Base-by-base conservation (phyloP, 2,888 invertebrate species). In the Agriotes lineatus region DNA sequence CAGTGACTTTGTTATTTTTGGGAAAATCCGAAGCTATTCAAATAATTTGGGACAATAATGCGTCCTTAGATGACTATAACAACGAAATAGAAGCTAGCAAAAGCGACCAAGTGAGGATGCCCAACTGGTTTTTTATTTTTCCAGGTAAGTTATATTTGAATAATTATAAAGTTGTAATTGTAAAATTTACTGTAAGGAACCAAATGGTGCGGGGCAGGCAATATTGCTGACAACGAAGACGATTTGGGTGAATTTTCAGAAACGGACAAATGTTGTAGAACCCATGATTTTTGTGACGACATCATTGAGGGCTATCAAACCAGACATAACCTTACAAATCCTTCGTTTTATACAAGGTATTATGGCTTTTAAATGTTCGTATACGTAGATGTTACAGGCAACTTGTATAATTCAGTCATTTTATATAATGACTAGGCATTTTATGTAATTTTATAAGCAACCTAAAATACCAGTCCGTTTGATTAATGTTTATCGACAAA, bases 131-230 rank as follows among this genome's bases (percentile, higher is more conserved):
- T 65, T 74, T 79, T 25, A 79, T 79, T 45, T 79, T 57, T 65
- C 79, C 79, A 57, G 79, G 79, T 78, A 75, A 72, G n/a, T 45
- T 25, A 25, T 25, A n/a, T 25, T 25, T 30, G 0, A 52, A 0
- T 2, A 6, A n/a, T 0, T 45, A 20, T 18, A 16, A 14, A 16
- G 16, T 16, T 37, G 7, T 37, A 37, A 37, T 37, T 37, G n/a
- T n/a, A n/a, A 48, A 16, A 69, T 72, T 18, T 52, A 19, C 44
- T 50, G 71, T 35, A 16, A 87, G 94, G 93, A 1, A 94, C 94
- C 0, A 93, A 93, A 83, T 94, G 93, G 93, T 94, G 94, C 77
- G 94, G 94, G 0, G 85, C 90, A 0, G 94, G 93, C 1, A 89
- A 89, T 76, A 80, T 87, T 9, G 91, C 93, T 0, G 82, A 83